phyloP scores from a whole-genome alignment of 2,113 vertebrate species.

The Chionomys nivalis region DNA sequence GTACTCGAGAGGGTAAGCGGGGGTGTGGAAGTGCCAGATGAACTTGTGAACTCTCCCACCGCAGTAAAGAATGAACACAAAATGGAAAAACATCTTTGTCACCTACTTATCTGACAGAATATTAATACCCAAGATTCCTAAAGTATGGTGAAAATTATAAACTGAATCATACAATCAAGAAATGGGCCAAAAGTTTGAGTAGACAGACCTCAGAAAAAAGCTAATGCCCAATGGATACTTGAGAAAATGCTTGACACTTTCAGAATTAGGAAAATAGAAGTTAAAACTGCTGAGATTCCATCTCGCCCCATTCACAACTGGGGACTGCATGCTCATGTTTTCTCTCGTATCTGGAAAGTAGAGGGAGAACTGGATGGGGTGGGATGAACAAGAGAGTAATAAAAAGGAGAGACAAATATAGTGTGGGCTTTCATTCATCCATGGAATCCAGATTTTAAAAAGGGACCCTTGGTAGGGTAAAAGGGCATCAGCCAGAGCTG shows the following conservation, averaged over 20 bases:
- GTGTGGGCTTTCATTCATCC: background rate
- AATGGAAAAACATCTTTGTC: background rate
- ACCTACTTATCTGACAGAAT: background rate
- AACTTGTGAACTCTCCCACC: background rate
- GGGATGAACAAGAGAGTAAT: background rate
- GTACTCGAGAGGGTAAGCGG: background rate
- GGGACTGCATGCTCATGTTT: background rate
- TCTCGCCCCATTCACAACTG: background rate
- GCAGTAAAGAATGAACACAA: background rate
- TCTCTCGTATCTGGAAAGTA: background rate
- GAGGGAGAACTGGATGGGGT: background rate
- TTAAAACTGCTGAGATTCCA: background rate
- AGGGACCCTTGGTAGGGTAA: background rate
- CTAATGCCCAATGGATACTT: background rate
- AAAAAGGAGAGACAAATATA: background rate
- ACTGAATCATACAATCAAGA: background rate
- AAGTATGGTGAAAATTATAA: background rate
- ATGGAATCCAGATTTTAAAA: background rate
- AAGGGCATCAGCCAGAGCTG: background rate
- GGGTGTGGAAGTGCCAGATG: background rate
- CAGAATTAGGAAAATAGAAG: background rate
- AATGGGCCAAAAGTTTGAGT: background rate
- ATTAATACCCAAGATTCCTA: background rate
- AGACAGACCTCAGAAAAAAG: background rate
- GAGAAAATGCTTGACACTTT: background rate